Evolutionary conservation across 1,140 invertebrate genomes (phyloP).

Genomic region (Drosophila parabipectinata): DNA sequence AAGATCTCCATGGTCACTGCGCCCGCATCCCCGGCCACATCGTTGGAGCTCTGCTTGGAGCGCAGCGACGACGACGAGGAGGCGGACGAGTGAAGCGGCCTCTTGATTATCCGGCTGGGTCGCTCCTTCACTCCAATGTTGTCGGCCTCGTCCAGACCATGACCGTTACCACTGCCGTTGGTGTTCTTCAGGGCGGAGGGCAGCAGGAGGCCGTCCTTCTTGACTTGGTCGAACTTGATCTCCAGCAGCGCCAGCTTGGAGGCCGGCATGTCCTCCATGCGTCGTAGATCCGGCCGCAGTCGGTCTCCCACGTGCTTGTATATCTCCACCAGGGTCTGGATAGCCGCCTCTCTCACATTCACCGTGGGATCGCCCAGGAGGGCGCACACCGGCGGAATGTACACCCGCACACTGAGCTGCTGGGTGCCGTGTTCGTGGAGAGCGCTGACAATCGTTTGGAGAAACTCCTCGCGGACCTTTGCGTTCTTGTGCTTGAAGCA

Average conservation of each 20-base stretch:
- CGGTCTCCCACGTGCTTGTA: conserved; percentile 97
- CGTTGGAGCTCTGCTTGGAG: conserved; percentile 42
- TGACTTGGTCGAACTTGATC: conserved; percentile 94
- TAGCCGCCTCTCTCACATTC: conserved; percentile 93
- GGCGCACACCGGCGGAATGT: conserved; percentile 93
- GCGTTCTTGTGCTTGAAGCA: conserved; percentile 94
- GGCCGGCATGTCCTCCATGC: conserved; percentile 92
- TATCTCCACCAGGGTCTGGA: conserved; percentile 93
- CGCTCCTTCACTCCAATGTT: conserved; percentile 61
- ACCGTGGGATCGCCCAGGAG: conserved; percentile 95
- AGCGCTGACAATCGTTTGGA: conserved; percentile 91
- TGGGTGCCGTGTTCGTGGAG: conserved; percentile 95
- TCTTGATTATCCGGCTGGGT: conserved; percentile 78
- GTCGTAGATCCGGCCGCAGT: conserved; percentile 91
- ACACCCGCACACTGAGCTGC: conserved; percentile 91
- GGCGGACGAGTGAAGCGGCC: conserved; percentile 59
- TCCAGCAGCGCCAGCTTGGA: conserved; percentile 92
- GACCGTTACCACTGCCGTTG: conserved; percentile 58
- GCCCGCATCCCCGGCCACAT: conserved; percentile 87
- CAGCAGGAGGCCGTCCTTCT: conserved; percentile 90
- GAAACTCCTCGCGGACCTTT: conserved; percentile 93
- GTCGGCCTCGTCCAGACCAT: conserved; percentile 72
- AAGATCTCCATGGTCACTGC: conserved; percentile 96
- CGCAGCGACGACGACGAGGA: conserved; percentile 38
- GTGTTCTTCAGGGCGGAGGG: conserved; percentile 86